Conservation (phyloP, 2,888 invertebrate genomes). For the Drosophila affinis region DNA sequence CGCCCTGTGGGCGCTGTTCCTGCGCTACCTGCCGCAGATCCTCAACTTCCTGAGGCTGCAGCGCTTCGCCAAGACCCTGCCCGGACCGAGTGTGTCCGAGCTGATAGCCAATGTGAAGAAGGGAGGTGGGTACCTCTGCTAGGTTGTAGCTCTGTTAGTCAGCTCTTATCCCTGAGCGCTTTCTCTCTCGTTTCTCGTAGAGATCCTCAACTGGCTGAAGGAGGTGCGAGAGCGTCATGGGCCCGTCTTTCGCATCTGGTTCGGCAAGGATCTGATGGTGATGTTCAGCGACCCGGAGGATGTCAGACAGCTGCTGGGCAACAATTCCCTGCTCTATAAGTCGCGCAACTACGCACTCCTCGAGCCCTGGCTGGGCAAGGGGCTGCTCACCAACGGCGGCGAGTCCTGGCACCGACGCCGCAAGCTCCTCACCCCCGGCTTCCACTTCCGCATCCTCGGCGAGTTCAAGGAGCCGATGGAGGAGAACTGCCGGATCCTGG, state of each 20-base stretch:
- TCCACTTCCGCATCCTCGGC: slow-evolving; percentile 91
- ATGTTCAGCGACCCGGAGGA: slow-evolving; percentile 81
- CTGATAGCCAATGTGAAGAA: slow-evolving; percentile 77
- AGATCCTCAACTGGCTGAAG: slow-evolving; percentile 77
- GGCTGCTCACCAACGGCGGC: slow-evolving; percentile 81
- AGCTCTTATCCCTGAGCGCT: not conserved
- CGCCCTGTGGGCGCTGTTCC: slow-evolving; percentile 70
- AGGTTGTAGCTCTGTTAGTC: not conserved
- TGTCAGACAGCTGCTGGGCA: slow-evolving; percentile 74
- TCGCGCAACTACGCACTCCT: slow-evolving; percentile 76
- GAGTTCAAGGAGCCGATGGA: slow-evolving; percentile 90
- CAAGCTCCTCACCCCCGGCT: slow-evolving; percentile 90
- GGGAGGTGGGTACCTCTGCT: slow-evolving; percentile 64
- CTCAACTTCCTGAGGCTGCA: slow-evolving; percentile 69
- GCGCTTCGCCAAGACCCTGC: slow-evolving; percentile 71
- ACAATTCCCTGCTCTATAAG: slow-evolving; percentile 74
- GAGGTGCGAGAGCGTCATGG: slow-evolving; percentile 76
- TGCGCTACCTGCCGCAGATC: slow-evolving; percentile 72
- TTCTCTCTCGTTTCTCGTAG: slow-evolving; percentile 44
- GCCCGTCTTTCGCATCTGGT: slow-evolving; percentile 81
- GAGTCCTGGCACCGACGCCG: slow-evolving; percentile 88
- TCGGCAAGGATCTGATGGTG: slow-evolving; percentile 81
- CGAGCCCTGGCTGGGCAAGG: slow-evolving; percentile 81
- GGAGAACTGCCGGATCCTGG: slow-evolving; percentile 86
- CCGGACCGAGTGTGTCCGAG: slow-evolving; percentile 79